Evolutionary conservation across 2,888 invertebrate genomes (phyloP).

Genomic region (Ferrisia virgata): DNA sequence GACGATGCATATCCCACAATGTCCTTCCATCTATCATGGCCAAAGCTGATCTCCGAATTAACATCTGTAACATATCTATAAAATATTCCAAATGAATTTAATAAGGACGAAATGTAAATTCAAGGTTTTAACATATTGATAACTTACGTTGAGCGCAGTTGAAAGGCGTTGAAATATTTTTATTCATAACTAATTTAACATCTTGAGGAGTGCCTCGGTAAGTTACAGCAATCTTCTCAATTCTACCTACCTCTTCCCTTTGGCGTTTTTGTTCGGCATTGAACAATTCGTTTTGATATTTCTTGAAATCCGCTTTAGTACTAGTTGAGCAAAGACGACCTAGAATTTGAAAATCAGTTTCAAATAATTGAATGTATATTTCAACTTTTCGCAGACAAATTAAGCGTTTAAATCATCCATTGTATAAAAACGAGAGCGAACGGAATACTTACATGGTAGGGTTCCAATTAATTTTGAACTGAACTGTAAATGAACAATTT

Average conservation of each 20-base stretch:
- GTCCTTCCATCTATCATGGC: constrained; percentile 74
- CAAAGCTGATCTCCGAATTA: constrained; percentile 68
- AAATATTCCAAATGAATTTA: constrained; percentile 48
- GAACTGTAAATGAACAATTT: too few relatives aligned
- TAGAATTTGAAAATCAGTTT: neutral
- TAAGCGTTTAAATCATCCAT: neutral
- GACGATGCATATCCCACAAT: constrained; percentile 91
- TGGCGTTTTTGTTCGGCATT: constrained; percentile 74
- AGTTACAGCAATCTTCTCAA: constrained; percentile 87
- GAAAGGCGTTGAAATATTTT: constrained; percentile 82
- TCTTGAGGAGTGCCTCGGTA: constrained; percentile 74
- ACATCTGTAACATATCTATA: constrained; percentile 72
- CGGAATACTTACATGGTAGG: too few relatives aligned
- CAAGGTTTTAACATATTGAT: neutral
- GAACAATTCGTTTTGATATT: constrained; percentile 67
- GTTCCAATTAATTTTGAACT: too few relatives aligned
- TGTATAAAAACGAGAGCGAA: too few relatives aligned
- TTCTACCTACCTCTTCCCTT: constrained; percentile 68
- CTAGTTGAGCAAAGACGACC: constrained; percentile 31
- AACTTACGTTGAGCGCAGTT: constrained; percentile 84
- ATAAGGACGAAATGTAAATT: neutral
- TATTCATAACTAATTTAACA: constrained; percentile 82
- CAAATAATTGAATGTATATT: too few relatives aligned
- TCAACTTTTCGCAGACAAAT: neutral
- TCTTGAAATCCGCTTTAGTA: constrained; percentile 25